Base-by-base conservation (phyloP, 2,888 invertebrate species). In the Agriotes lineatus region DNA sequence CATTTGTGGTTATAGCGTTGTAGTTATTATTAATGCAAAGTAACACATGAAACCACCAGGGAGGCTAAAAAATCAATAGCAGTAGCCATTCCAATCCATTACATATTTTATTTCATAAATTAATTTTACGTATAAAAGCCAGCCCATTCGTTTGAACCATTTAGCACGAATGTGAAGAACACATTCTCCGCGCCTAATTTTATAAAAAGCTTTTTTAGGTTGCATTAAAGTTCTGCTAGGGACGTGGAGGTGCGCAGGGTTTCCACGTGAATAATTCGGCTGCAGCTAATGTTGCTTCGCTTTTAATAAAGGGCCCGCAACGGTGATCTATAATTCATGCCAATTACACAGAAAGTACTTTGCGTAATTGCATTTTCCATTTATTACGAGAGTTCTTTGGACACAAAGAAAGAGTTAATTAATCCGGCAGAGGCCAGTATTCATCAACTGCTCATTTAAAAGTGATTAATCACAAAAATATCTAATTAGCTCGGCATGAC, bases 351-450 rank as follows among this genome's bases (percentile, higher is more conserved):
- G 37, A 39, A 57, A 42, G 39, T 57, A 42, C 57, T 57, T 57
- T 25, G 12, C 25, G 20, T 57, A 57, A 57, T 57, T 57, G 22
- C 57, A 42, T 57, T 57, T 57, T 25, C 22, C 22, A 57, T 57
- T 42, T 25, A 42, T 57, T 57, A 57, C 25, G 25, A 42, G 22
- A 25, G 42, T n/a, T 57, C 57, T 39, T 42, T 25, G 39, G 57
- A 57, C 57, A 57, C 57, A 57, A 57, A 57, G 57, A 39, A 42
- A 57, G 48, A 57, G 57, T 57, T 57, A 57, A 57, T 57, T 57
- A 57, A 42, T 57, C 2, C 22, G 22, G 25, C 20, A 48, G 22
- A 25, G 48, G n/a, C 22, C 12, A 48, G 48, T 48, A 48, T 48
- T 48, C 48, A 48, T 22, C 48, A 52, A 14, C 16, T 52, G 52